Base-by-base conservation (phyloP, 92 coral and sea anemone species). In the Epizoanthus fatuus region DNA sequence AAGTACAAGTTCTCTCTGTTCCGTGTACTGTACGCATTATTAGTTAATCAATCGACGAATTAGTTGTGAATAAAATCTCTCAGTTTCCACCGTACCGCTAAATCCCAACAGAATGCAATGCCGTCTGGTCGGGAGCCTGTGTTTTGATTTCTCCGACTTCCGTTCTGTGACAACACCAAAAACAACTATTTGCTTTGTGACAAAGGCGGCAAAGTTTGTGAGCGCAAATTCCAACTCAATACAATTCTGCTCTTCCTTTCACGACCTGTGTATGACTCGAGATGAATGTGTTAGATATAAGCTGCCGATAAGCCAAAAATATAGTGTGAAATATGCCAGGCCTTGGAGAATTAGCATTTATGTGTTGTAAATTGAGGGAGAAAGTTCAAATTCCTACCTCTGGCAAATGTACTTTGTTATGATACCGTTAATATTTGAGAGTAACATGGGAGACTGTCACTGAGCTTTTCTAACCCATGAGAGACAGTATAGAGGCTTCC, bases 91-190 rank as follows among this genome's bases (percentile, higher is more conserved):
- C 20, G 42, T 38, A 63, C 42, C 69, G 51, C 65, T 77, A 49
- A 49, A 49, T 49, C 53, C 63, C 20, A 42, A 59, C 53, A 39
- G 58, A 42, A 59, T n/a, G 4, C 19, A 62, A 40, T 37, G 25
- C 47, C 13, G 25, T 77, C 82, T 77, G 82, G 70, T 77, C 44
- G 51, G 47, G 16, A 20, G n/a, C 16, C 62, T 77, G 49, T 39
- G 44, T 17, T 60, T 59, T 77, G 51, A 39, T 53, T 74, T 44
- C 35, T 10, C 37, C 82, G 82, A 77, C 70, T 77, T 77, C 82
- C 82, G 82, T 20, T 42, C 55, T 17, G 1, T 77, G 82, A 77
- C 82, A 77, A 77, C 82, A 59, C 45, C 29, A 77, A 60, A 56
- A 42, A 66, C 70, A 77, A 60, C 58, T 77, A 44, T 77, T 77